Evolutionary conservation across 2,113 vertebrate genomes (phyloP).

Genomic region (Uropsilus gracilis): DNA sequence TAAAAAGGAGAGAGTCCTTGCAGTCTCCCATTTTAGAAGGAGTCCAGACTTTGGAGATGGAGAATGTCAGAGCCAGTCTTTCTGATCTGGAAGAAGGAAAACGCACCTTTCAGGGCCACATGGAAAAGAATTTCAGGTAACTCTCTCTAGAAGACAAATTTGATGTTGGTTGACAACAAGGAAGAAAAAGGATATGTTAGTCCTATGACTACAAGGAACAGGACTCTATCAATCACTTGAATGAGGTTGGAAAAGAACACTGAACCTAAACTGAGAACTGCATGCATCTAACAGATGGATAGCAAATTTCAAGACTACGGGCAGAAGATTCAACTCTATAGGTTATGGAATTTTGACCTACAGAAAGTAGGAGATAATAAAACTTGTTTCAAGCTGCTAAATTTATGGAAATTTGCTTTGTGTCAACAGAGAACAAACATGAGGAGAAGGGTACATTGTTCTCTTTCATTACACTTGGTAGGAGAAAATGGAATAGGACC

Average conservation of each 20-base stretch:
- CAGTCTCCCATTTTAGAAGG: not conserved
- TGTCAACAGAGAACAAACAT: not conserved
- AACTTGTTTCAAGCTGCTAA: not conserved
- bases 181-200: not conserved
- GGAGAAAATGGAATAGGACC: not conserved
- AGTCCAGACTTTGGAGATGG: not conserved
- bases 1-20: not conserved
- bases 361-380: not conserved
- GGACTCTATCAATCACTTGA: not conserved
- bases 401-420: not conserved
- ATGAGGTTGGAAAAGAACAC: not conserved
- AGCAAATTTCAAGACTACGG: not conserved
- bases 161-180: not conserved
- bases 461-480: not conserved
- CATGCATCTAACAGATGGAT: not conserved
- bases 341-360: not conserved
- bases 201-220: not conserved
- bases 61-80: not conserved
- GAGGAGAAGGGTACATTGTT: not conserved
- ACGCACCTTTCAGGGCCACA: fast-evolving
- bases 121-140: not conserved
- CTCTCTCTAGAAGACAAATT: not conserved
- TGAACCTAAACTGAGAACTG: not conserved
- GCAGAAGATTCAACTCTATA: not conserved
- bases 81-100: not conserved